These are phyloP conservation scores for Muscicapa comitata DNA, from an alignment of 2,797 vertebrate genomes.

Conservation along the genomic window DNA sequence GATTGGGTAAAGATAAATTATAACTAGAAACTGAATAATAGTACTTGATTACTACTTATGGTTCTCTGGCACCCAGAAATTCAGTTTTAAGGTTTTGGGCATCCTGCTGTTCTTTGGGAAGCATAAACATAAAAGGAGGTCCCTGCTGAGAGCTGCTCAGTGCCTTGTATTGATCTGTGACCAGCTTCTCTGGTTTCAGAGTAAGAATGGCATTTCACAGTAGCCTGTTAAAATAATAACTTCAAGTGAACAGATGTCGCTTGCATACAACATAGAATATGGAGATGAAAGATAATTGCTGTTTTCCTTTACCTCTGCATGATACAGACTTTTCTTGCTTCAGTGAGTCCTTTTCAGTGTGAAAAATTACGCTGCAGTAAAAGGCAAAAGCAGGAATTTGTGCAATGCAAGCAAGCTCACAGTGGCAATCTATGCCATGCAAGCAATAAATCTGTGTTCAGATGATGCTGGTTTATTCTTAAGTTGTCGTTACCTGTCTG, in stretches of 20 bases:
- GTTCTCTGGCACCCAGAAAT: neutral
- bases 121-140: neutral
- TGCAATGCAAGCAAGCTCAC: neutral
- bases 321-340: neutral
- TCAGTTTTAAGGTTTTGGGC: neutral
- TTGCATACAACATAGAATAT: neutral
- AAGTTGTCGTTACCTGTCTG: neutral
- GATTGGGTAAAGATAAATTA: neutral
- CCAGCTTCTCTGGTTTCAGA: neutral
- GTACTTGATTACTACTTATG: neutral
- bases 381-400: neutral
- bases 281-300: neutral
- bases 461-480: neutral
- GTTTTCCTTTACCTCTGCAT: neutral
- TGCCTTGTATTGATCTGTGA: neutral
- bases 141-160: neutral
- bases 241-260: neutral
- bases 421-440: neutral
- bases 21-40: neutral
- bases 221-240: constrained; percentile 17
- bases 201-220: neutral
- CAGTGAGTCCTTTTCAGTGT: neutral
- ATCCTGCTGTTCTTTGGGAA: neutral
- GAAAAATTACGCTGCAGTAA: neutral
- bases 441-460: neutral